Evolutionary conservation across 2,888 invertebrate genomes (phyloP).

Genomic region (Pristionchus fissidentatus): DNA sequence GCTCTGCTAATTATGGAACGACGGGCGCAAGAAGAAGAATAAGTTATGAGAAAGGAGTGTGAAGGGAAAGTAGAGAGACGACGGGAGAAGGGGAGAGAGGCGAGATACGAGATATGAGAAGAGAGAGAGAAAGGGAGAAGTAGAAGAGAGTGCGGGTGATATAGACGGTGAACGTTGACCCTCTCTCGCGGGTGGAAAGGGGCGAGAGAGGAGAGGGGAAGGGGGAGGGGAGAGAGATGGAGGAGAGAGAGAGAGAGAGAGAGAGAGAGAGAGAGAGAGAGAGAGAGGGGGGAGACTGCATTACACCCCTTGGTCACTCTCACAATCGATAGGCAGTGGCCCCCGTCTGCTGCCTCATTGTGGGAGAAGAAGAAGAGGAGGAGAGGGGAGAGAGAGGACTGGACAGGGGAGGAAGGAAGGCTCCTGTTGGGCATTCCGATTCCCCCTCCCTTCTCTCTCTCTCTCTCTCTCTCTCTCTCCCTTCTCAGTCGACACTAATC

Average conservation of each 20-base stretch:
- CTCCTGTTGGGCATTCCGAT: conserved; percentile 30
- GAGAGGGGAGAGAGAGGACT: conserved; percentile 7
- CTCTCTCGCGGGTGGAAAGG: neutral
- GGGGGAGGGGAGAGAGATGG: neutral
- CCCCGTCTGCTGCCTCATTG: conserved; percentile 43
- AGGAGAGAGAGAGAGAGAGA: conserved; percentile 16
- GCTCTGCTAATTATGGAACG: neutral
- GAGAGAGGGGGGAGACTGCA: conserved; percentile 25
- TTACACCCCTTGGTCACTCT: conserved; percentile 46
- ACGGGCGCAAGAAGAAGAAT: neutral
- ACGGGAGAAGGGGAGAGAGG: neutral
- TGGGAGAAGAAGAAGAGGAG: conserved; percentile 20
- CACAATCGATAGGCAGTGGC: conserved; percentile 40
- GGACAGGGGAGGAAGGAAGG: neutral
- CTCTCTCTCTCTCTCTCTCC: neutral
- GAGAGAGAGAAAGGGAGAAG: conserved; percentile 11
- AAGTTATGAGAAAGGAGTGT: conserved; percentile 4
- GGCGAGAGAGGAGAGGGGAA: conserved; percentile 1
- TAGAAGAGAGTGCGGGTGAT: neutral
- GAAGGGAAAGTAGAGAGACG: neutral
- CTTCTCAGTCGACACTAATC: neutral
- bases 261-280: neutral
- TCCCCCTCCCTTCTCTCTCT: neutral
- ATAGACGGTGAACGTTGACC: conserved; percentile 21
- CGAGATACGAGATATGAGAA: neutral